Conservation (phyloP, 1,140 invertebrate species). For the Trinorchestia longiramus region DNA sequence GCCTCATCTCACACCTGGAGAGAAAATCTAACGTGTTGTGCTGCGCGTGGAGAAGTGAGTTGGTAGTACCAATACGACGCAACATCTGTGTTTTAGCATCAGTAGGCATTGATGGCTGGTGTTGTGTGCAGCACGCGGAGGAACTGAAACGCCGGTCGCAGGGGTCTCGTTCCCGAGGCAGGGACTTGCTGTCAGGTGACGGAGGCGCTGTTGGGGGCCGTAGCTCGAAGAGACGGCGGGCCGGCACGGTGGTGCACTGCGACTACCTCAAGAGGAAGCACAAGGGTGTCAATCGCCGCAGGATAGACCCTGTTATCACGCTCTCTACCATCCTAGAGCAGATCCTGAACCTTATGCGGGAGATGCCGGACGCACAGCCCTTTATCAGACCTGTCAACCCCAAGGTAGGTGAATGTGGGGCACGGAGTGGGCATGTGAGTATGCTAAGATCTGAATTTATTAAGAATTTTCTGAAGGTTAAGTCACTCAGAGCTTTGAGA, state of each 20-base stretch:
- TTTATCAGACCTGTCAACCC: conserved; percentile 95
- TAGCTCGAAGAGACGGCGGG: conserved; percentile 77
- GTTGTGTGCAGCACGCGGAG: conserved; percentile 77
- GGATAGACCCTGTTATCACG: conserved; percentile 96
- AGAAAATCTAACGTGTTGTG: no score
- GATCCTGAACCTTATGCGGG: conserved; percentile 93
- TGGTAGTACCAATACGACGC: no score
- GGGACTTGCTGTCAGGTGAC: neutral
- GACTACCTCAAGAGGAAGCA: conserved; percentile 93
- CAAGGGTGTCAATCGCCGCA: conserved; percentile 88
- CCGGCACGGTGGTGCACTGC: conserved; percentile 81
- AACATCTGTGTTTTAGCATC: no score
- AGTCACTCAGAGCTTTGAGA: no score
- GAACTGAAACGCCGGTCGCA: conserved; percentile 80
- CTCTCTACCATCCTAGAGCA: conserved; percentile 92
- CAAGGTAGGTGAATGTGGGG: conserved; percentile 75
- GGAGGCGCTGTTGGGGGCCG: neutral
- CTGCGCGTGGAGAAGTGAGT: no score
- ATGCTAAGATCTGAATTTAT: no score
- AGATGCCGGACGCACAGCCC: conserved; percentile 90
- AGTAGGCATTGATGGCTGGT: no score
- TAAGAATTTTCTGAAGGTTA: no score
- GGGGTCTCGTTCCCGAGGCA: neutral
- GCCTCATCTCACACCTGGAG: no score
- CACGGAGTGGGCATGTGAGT: neutral